Conservation (phyloP, 1,140 invertebrate species). For the Saxidomus purpurata region DNA sequence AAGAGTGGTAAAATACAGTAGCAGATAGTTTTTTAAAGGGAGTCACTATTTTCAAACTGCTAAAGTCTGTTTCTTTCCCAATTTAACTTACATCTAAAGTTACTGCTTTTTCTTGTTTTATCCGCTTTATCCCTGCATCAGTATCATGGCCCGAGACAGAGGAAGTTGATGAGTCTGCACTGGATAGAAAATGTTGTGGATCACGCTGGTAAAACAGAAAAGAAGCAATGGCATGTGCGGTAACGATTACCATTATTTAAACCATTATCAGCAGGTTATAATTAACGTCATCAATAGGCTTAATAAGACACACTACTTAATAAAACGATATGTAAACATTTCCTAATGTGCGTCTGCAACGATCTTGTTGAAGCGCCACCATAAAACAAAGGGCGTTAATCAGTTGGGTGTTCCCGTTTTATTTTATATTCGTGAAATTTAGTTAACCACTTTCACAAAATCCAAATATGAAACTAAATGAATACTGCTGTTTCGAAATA, state of each 20-base stretch:
- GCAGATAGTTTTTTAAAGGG: too few species aligned
- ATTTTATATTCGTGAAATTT: too few species aligned
- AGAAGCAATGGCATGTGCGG: conserved; percentile 28
- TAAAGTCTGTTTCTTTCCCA: too few species aligned
- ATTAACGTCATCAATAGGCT: not conserved
- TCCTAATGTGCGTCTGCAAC: conserved; percentile 33
- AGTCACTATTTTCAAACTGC: too few species aligned
- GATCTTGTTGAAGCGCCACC: not conserved
- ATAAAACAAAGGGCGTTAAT: too few species aligned
- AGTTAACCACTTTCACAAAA: too few species aligned
- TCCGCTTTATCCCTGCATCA: not conserved
- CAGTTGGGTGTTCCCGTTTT: too few species aligned
- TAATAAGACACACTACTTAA: not conserved
- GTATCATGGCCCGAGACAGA: not conserved
- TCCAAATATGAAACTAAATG: too few species aligned
- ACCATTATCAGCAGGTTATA: not conserved
- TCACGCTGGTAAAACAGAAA: not conserved
- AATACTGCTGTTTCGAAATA: too few species aligned
- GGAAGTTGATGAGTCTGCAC: not conserved
- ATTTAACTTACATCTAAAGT: not conserved
- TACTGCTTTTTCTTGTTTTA: not conserved
- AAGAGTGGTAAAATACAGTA: too few species aligned
- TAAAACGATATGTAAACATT: conserved; percentile 14
- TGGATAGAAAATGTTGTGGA: conserved; percentile 5
- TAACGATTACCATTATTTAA: conserved; percentile 28